Percentiles rank a stretch among this genome's conserved stretches.
Evolutionary conservation across 2,113 vertebrate species (phyloP).

Genomic region (Cyprinodon brontotheroides): DNA sequence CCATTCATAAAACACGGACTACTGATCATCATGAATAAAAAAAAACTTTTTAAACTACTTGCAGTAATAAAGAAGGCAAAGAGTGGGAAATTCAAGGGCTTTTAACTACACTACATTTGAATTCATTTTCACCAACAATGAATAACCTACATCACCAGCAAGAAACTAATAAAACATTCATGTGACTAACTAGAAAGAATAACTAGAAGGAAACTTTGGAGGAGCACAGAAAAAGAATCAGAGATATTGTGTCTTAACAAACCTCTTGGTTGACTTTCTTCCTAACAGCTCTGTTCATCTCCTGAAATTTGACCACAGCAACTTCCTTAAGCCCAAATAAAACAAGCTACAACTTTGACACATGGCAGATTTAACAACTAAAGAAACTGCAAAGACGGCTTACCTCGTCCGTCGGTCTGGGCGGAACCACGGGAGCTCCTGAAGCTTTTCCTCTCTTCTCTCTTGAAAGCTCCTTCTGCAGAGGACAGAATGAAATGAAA

Average conservation of each 20-base stretch:
- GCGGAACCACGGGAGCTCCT: slow-evolving; percentile 27
- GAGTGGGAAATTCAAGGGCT: too few relatives aligned
- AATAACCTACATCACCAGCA: not conserved
- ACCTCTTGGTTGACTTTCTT: slow-evolving; percentile 39
- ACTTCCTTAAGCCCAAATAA: not conserved
- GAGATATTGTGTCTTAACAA: not conserved
- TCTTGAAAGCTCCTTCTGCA: slow-evolving; percentile 24
- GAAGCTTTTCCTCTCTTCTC: slow-evolving; percentile 30
- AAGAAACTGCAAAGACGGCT: not conserved
- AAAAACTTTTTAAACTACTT: too few relatives aligned
- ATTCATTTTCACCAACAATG: not conserved
- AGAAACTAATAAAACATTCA: not conserved
- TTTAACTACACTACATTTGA: too few relatives aligned
- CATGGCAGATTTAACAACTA: not conserved
- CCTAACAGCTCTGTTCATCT: slow-evolving; percentile 27
- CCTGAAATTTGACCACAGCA: slow-evolving; percentile 42
- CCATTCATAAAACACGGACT: too few relatives aligned
- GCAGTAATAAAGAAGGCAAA: too few relatives aligned
- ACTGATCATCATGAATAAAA: too few relatives aligned
- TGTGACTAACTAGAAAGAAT: too few relatives aligned
- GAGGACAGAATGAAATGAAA: slow-evolving; percentile 1
- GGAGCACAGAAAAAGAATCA: not conserved
- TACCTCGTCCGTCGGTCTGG: slow-evolving; percentile 33
- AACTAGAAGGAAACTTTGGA: not conserved
- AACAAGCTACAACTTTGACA: not conserved